Base-by-base conservation (phyloP, 2,888 invertebrate genomes). In the Argyresthia goedartella region DNA sequence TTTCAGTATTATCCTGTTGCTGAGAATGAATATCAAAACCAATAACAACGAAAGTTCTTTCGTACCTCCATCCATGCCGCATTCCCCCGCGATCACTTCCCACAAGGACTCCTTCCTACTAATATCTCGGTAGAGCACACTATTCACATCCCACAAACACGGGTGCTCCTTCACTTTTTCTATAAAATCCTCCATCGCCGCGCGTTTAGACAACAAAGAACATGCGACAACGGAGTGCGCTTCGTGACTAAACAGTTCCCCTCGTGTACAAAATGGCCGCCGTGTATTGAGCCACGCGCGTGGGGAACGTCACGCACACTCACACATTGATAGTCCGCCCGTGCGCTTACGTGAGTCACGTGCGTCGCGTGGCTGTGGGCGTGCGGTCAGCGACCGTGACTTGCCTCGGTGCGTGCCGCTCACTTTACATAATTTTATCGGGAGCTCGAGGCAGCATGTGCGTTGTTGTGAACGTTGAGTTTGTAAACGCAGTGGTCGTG, bases 141-240 rank as follows among this genome's bases (percentile, higher is more conserved):
- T 49, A 14, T 49, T 47, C 10, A 16, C 33, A 42, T 57, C 53
- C 57, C 57, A 55, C 42, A 57, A 53, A 14, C 36, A 36, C 2
- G 46, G 51, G 11, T 46, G 36, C 1, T 1, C 15, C 11, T 36
- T 13, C 16, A 51, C 46, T 46, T 51, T 51, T 11, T 46, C 46
- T n/a, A 51, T 51, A 16, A 51, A 51, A 16, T 36, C 39, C 36
- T 36, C 36, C 36, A 46, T 51, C 3, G 11, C 33, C 33, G 11
- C 25, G 34, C 11, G 13, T 33, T 43, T 8, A 43, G n/a, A 45
- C 10, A 47, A 33, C 9, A 10, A 34, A 8, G 10, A 46, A 33
- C 46, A 10, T 14, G 25, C 25, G 13, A 47, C 25, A 6, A 25
- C 25, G 25, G 25, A 25, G 25, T 25, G 25, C 25, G 25, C 25